A percentile compares a stretch with the other conserved stretches of the same genome.
These are phyloP conservation scores for Anguilla japonica DNA, from an alignment of 2,113 vertebrate species.

Conservation along the genomic window DNA sequence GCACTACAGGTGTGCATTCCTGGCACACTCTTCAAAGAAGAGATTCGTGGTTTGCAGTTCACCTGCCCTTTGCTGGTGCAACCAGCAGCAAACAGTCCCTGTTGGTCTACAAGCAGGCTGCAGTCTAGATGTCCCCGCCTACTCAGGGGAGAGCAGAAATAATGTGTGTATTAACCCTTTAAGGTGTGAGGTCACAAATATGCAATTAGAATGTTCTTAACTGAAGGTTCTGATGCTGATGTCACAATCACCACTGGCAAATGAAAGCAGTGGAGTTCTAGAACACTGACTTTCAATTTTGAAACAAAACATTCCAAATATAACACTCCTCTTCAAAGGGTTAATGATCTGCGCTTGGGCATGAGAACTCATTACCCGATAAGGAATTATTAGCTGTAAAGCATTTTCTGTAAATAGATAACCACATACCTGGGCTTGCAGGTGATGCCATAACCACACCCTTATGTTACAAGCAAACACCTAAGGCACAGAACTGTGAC, in stretches of 20 bases:
- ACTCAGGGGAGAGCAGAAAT: background rate
- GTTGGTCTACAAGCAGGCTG: background rate
- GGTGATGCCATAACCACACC: background rate
- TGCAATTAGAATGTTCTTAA: no score
- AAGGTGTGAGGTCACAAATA: no score
- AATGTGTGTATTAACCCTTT: background rate
- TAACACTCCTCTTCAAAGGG: no score
- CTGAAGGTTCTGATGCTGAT: no score
- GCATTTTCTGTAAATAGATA: background rate
- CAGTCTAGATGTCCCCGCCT: background rate
- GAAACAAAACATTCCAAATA: no score
- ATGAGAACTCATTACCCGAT: background rate
- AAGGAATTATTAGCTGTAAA: background rate
- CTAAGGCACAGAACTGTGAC: background rate
- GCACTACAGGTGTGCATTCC: background rate
- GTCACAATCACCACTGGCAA: no score
- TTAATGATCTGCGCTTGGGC: background rate
- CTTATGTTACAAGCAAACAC: background rate
- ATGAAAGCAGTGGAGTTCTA: no score
- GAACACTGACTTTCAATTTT: no score
- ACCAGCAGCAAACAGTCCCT: no score
- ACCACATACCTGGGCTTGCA: background rate
- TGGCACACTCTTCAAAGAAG: background rate
- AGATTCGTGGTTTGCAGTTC: background rate
- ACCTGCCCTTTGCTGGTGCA: background rate